Evolutionary conservation across 2,113 vertebrate genomes (phyloP), one percentile per base, ranked within the genome.

Genomic region (Psilopogon haemacephalus): DNA sequence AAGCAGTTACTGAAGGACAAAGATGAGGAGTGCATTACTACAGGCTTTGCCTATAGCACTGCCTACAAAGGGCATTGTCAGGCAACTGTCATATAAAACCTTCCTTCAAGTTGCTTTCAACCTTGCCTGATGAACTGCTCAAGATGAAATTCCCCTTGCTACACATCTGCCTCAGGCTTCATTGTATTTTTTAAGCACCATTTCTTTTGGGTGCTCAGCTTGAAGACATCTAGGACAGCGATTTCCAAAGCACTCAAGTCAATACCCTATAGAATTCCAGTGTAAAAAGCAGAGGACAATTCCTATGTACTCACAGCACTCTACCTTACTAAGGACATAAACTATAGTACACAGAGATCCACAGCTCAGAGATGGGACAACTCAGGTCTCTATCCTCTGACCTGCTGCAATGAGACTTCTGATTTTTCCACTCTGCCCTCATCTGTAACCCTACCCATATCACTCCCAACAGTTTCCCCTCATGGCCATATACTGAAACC

Each of bases 101-200:
- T 46, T 76, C 30, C 38, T 69, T 58, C 50, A 35, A 63, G n/a
- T 13, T 73, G 59, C 75, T 80, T 80, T 86, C 69, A 80, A 21
- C n/a, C 60, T 59, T 54, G 69, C 17, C 71, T 86, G 75, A 72
- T n/a, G 13, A 93, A 67, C 38, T 72, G 27, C n/a, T 72, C 26
- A 55, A 64, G n/a, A 42, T 69, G 52, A 74, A 68, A 71, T 5
- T 68, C 27, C 77, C 65, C 30, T 38, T 58, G 44, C 38, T 54
- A 17, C 30, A 46, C 0, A 0, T 21, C 58, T 64, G 62, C 38
- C 48, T 52, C 54, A 48, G 15, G 52, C 0, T 60, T 32, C 8
- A 52, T 1, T 76, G 59, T 10, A 54, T 37, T 70, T 73, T 65
- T 44, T 35, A 82, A 82, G 24, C 30, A 87, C 15, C 13, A 48